Base-by-base conservation (phyloP, 2,888 invertebrate species). In the Epinotia nisella region DNA sequence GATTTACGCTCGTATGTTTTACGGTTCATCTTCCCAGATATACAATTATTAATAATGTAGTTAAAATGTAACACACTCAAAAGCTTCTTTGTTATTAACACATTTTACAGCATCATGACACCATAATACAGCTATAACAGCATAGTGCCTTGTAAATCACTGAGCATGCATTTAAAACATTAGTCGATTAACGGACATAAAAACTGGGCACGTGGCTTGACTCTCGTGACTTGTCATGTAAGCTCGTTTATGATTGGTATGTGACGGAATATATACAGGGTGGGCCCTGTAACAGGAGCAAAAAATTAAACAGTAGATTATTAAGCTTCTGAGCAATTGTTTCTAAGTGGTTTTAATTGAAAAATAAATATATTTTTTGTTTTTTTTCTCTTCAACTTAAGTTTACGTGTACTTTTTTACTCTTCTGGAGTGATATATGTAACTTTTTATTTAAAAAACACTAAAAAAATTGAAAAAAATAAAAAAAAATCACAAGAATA, bases 171-270 rank as follows among this genome's bases (percentile, higher is more conserved):
- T 65, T 55, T 55, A 65, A 65, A 53, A 53, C 45, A 56, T 56
- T 56, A 67, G 24, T 35, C 56, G 41, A 67, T 67, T 56, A 58
- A 55, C 56, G 45, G 13, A 39, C 55, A 56, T 67, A 58, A 67
- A 64, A 66, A 45, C 41, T 45, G 66, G 24, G 66, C 66, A 67
- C 56, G 66, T 67, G 66, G 66, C 65, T 19, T 53, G 51, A 17
- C 65, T 39, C 65, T 65, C 13, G 35, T 35, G 51, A 51, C 45
- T 53, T 19, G 15, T 19, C n/a, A 29, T 53, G 53, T 39, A 19
- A 5, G 53, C 17, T 53, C 7, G 53, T 65, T 65, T 53, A 65
- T 64, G 35, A n/a, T 1, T 49, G 13, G 35, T 29, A 53, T 15
- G 4, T 49, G 35, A 29, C 29, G 0, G 5, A 5, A 0, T 29